Evolutionary conservation across 2,797 vertebrate genomes (phyloP), one percentile per base, ranked within the genome.

Genomic region (Hypotaenidia philippensis): DNA sequence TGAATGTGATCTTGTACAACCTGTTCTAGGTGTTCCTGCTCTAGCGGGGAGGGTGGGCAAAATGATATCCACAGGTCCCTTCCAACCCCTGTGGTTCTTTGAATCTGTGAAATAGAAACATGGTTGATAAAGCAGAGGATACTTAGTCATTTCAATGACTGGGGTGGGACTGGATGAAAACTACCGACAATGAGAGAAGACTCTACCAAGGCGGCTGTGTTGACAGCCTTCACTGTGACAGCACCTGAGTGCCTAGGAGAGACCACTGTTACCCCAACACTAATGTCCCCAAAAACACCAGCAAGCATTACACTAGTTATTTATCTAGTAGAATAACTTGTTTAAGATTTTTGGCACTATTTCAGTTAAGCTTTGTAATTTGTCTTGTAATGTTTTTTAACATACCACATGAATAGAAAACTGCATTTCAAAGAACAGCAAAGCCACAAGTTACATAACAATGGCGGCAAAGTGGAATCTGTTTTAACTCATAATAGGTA

Each of bases 361-460:
- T 94, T 94, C 82, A 88, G 41, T 41, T 83, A 29, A 91, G 69
- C 50, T 89, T 93, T 92, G 50, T 72, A 89, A 92, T 89, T 93
- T 72, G 50, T 59, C 65, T 88, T 63, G 41, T 55, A 94, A 76
- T 55, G 66, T 90, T 92, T 89, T 92, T 93, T 80, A 72, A 64
- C 68, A 69, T 31, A 89, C 89, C 84, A 87, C 84, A 89, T 87
- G 59, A 94, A 93, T 44, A 64, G 41, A 88, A 87, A 89, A 57
- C 23, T 72, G 31, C 23, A 72, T 95, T 96, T 94, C 89, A 91
- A 93, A 94, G 80, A 92, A 82, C 22, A 65, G 61, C 66, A 93
- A 96, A 94, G 50, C 82, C 87, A 90, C 79, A 86, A 93, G 87
- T 94, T 92, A 82, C 40, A 29, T 86, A 94, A 91, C 40, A 86